Percentiles rank a stretch among this genome's conserved stretches.
phyloP scores from a whole-genome alignment of 1,140 invertebrate species.

The Drosophila tsacasi region DNA sequence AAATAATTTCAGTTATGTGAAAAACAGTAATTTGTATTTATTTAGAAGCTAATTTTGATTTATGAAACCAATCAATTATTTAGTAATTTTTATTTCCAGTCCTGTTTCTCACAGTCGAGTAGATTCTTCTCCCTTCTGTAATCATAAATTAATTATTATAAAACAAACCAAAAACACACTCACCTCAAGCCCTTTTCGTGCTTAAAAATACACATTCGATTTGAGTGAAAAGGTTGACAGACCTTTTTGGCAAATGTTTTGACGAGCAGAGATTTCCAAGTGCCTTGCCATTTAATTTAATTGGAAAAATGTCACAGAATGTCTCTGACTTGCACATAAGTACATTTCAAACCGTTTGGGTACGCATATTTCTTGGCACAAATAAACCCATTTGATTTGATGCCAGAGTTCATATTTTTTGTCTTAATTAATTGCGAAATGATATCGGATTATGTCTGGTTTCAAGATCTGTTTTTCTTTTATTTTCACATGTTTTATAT shows the following conservation, averaged over 20 bases:
- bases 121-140: neutral
- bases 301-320: constrained; percentile 21
- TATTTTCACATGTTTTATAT: constrained; percentile 35
- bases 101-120: too few relatives aligned
- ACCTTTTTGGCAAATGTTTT: constrained; percentile 36
- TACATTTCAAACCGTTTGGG: neutral
- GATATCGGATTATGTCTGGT: neutral
- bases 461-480: constrained; percentile 21
- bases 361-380: constrained; percentile 8
- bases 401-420: neutral
- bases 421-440: neutral
- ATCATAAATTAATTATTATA: neutral
- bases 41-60: neutral
- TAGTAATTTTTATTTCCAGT: too few relatives aligned
- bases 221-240: constrained; percentile 47
- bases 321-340: constrained; percentile 8
- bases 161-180: neutral
- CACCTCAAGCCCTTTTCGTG: neutral
- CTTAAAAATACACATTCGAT: constrained; percentile 1
- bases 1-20: neutral
- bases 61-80: too few relatives aligned
- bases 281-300: neutral
- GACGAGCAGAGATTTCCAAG: neutral
- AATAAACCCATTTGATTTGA: constrained; percentile 2
- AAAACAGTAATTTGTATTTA: neutral